Percentiles rank a stretch among this genome's conserved stretches.
Evolutionary conservation across 1,140 invertebrate species (phyloP).

Genomic region (Lepidotrigona ventralis): DNA sequence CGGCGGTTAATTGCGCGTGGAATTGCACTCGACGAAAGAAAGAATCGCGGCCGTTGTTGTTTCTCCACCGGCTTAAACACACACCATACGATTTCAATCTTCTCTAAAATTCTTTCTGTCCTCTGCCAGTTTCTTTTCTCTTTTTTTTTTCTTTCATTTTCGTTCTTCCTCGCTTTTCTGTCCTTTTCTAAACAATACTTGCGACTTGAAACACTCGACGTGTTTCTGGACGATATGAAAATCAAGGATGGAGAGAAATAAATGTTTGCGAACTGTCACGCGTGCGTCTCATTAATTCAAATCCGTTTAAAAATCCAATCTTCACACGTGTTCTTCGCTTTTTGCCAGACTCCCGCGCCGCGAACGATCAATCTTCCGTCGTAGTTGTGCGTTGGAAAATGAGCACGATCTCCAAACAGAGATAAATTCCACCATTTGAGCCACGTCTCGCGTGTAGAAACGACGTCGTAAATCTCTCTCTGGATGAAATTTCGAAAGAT

Average conservation of each 20-base stretch:
- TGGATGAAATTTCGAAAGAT: not conserved
- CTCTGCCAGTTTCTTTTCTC: not conserved
- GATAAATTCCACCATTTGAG: not conserved
- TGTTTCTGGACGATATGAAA: not conserved
- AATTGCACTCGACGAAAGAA: constrained; percentile 44
- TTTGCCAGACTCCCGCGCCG: too few species aligned
- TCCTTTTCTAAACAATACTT: not conserved
- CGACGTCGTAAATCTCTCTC: not conserved
- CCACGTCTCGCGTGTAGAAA: not conserved
- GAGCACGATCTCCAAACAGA: too few species aligned
- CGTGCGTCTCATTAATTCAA: constrained; percentile 28
- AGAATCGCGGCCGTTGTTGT: constrained; percentile 26
- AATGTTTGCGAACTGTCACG: not conserved
- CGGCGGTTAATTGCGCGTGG: constrained; percentile 44
- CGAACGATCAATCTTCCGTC: constrained; percentile 21
- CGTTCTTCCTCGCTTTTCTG: not conserved
- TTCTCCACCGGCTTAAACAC: constrained; percentile 3
- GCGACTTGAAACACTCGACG: not conserved
- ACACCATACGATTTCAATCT: not conserved
- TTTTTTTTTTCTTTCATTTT: not conserved
- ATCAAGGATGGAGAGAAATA: not conserved
- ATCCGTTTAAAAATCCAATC: constrained; percentile 34
- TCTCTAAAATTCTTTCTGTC: not conserved
- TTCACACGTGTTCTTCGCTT: constrained; percentile 13
- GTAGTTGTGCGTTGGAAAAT: not conserved